A percentile compares a stretch with the other conserved stretches of the same genome.
phyloP scores from a whole-genome alignment of 2,888 invertebrate genomes.

The Leptinotarsa juncta region DNA sequence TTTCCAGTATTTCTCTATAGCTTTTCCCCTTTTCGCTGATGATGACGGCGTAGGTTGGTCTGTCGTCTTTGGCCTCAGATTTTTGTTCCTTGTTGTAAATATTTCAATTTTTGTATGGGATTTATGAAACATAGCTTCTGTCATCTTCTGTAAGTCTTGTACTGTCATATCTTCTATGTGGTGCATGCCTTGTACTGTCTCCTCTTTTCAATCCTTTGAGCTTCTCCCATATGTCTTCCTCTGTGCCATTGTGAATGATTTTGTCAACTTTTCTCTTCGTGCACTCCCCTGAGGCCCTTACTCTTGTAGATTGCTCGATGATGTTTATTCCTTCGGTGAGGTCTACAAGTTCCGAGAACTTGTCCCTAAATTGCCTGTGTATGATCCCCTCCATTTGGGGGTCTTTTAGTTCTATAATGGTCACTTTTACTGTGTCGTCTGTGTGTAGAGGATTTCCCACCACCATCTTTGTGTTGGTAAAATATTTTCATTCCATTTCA shows the following conservation, averaged over 20 bases:
- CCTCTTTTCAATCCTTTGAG: not conserved
- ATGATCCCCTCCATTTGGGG: not conserved
- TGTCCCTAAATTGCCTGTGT: not conserved
- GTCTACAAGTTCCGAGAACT: not conserved
- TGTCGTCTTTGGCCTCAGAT: not conserved
- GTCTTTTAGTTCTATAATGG: not conserved
- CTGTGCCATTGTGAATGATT: not conserved
- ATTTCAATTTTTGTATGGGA: slow-evolving; percentile 16
- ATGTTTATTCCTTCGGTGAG: not conserved
- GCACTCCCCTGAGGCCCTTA: too few relatives aligned
- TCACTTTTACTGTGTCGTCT: not conserved
- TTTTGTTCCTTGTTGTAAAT: not conserved
- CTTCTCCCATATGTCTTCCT: not conserved
- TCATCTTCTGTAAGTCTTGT: slow-evolving; percentile 1
- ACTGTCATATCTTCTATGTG: not conserved
- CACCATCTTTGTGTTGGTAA: not conserved
- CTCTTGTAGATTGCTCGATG: not conserved
- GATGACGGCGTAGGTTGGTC: not conserved
- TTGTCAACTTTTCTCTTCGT: not conserved
- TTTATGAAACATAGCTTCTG: slow-evolving; percentile 20
- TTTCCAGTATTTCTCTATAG: not conserved
- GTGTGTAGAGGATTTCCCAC: not conserved
- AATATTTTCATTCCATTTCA: too few relatives aligned
- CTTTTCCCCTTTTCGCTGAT: not conserved
- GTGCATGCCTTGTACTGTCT: not conserved